Base-by-base conservation (phyloP, 2,888 invertebrate species). In the Camponotus fellah region DNA sequence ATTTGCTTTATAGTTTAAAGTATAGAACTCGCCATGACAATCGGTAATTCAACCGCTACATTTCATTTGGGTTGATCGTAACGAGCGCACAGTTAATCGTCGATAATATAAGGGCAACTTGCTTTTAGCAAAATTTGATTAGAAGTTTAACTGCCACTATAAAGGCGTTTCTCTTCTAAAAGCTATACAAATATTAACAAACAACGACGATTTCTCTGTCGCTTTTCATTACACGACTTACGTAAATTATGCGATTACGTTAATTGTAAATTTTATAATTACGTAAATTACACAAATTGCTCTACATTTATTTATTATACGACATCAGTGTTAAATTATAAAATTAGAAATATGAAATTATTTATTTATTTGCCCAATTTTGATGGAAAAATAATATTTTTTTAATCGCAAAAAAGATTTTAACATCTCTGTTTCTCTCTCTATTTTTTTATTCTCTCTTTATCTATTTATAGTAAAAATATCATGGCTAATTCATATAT, bases 41-140 rank as follows among this genome's bases (percentile, higher is more conserved):
- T 71, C 32, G 69, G 21, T 53, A 14, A 69, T 58, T 43, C 32
- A 12, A 69, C 3, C 71, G 21, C 21, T 69, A 69, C 17, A 58
- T 79, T 79, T 49, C 46, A 79, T 69, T 79, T 17, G 34, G 46
- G 32, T 43, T 43, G 32, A 8, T 69, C 58, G 71, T 79, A 79
- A 69, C 21, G 71, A 21, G 32, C 32, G n/a, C 32, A 34, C 46
- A 34, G 10, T 69, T 77, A 77, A 79, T 79, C 77, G 43, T 43
- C 71, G 58, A 69, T 79, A 71, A 69, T 79, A 58, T 68, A 60
- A 17, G 9, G 8, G 12, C 43, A 34, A 60, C 43, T 17, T 43
- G 77, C 79, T 79, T 79, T 79, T 79, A 79, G 58, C 34, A 60
- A 79, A 79, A 79, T 71, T 77, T 79, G 58, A 79, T 79, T 79